Base-by-base conservation (phyloP, 2,888 invertebrate genomes). In the Morpho deidamia region DNA sequence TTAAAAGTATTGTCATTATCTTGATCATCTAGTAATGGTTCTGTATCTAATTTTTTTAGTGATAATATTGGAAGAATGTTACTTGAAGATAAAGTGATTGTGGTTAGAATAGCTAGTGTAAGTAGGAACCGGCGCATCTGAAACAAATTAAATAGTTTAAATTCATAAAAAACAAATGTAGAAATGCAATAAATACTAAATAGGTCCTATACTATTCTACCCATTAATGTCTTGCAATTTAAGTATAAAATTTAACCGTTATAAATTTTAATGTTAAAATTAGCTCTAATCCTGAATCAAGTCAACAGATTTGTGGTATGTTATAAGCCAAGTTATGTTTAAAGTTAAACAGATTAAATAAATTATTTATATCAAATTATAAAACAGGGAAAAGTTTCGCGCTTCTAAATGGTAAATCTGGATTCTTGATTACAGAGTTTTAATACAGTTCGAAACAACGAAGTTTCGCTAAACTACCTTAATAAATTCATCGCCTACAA, bases 71-170 rank as follows among this genome's bases (percentile, higher is more conserved):
- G 83, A 67, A 86, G 76, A 65, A 83, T 67, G 57, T 82, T 83
- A 62, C 85, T 83, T 43, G 85, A 78, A n/a, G 85, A 83, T 38
- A 87, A 65, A 41, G 83, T 81, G 33, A 79, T 78, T 53, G 76
- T 72, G 35, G 80, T 75, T n/a, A 88, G 74, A 44, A 88, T 65
- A 61, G 87, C 63, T 59, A 77, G 69, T 63, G 79, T 76, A 67
- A 84, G 70, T 53, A 85, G 63, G 47, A 67, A 69, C 61, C 74
- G 76, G 53, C 73, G 71, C 79, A 87, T 86, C 89, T 89, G 87
- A 42, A 86, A 85, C 80, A 83, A 81, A 39, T 7, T 55, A n/a
- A 45, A 38, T 43, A 11, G 35, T 45, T 37, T 12, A 12, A 37
- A 1, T 23, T 23, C 5, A 5, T 23, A 0, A 23, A 23, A 23